Evolutionary conservation across 1,140 invertebrate species (phyloP), one percentile per base, ranked within the genome.

Genomic region (Polypedilum vanderplanki): DNA sequence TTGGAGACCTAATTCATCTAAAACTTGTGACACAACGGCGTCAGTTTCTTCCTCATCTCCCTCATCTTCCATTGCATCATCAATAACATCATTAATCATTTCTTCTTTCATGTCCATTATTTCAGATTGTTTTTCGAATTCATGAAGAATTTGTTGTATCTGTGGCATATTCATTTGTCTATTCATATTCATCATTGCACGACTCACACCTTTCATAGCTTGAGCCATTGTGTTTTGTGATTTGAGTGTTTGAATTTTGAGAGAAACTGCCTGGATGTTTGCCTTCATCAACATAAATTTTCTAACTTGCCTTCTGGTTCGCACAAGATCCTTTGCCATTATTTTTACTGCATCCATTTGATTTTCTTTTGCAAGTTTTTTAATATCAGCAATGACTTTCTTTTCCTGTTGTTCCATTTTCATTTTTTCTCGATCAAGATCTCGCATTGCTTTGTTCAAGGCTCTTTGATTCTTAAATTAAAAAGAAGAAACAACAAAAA

Each of bases 71-170:
- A 99, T 97, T 2, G 97, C 98, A 86, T 99, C 98, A 84, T 99
- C 98, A 79, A 99, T 99, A 7, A 95, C 97, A 85, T 99, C 98
- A 84, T 97, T 98, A 91, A 99, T 99, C 88, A 99, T 97, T 85
- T 99, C 98, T 85, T 99, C 98, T 81, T 99, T 99, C 97, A 99
- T 99, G 82, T 99, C 98, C 98, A 99, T 99, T 76, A 99, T 98
- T 85, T 99, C 97, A 0, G 96, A 97, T 81, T 99, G 98, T 80
- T 98, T 98, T 84, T 99, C 98, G 87, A 99, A 99, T 81, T 99
- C 98, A 87, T 96, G 93, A 5, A 99, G 89, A 79, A 99, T 99
- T 82, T 95, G 97, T 83, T 99, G 97, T 80, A 99, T 99, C 87
- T 99, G 96, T 22, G 98, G 98, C 80, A 99, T 86, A 86, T 99